phyloP scores from a whole-genome alignment of 2,113 vertebrate species.

The Parus major region DNA sequence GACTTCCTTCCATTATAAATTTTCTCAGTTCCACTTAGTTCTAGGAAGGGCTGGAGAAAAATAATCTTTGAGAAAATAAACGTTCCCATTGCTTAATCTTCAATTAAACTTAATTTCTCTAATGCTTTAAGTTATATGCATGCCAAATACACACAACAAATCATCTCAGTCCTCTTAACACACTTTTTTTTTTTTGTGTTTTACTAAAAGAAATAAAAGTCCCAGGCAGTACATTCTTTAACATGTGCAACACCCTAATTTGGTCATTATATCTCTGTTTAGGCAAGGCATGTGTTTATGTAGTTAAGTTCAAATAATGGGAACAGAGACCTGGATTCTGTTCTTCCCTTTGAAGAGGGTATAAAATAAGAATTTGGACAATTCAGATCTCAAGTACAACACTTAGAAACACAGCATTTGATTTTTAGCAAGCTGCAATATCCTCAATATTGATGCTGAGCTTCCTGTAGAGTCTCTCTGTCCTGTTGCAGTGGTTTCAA shows the following conservation, averaged over 20 bases:
- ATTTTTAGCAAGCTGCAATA: not conserved
- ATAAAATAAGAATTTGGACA: not conserved
- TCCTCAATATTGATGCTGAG: not conserved
- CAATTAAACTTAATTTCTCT: not conserved
- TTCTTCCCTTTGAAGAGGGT: not conserved
- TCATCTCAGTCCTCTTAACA: not conserved
- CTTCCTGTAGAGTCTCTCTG: not conserved
- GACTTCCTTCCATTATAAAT: not conserved
- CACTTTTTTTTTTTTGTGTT: not conserved
- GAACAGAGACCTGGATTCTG: not conserved
- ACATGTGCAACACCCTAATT: not conserved
- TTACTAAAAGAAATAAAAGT: not conserved
- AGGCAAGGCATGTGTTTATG: not conserved
- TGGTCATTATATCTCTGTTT: not conserved
- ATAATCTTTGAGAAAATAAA: not conserved
- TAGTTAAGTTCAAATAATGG: not conserved
- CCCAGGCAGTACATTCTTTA: not conserved
- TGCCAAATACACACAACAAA: not conserved
- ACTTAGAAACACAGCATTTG: not conserved
- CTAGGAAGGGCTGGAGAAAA: not conserved
- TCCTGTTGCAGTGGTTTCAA: not conserved
- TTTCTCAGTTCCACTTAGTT: not conserved
- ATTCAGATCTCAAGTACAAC: not conserved
- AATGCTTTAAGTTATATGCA: not conserved
- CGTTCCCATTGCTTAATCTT: fast-evolving